A percentile compares a stretch with the other conserved stretches of the same genome.
Conservation (phyloP, 2,888 invertebrate species). For the Diabrotica balteata region DNA sequence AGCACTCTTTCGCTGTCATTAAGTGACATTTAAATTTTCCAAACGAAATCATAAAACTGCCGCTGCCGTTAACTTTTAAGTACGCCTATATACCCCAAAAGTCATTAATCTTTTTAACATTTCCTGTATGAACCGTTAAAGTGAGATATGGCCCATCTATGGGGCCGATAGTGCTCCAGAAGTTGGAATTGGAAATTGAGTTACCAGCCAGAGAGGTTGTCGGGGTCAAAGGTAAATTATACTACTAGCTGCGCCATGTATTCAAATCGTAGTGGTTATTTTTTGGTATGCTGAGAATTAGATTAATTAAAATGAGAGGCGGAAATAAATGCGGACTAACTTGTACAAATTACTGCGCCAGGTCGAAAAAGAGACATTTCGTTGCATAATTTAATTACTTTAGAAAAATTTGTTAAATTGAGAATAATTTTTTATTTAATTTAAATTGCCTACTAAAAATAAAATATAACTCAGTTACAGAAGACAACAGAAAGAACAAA, state of each 20-base stretch:
- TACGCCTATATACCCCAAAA: slow-evolving; percentile 42
- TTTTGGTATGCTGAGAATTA: background rate
- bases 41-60: slow-evolving; percentile 34
- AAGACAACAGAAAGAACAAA: too few species aligned
- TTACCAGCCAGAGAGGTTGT: slow-evolving; percentile 20
- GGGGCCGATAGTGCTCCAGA: slow-evolving; percentile 26
- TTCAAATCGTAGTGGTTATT: background rate
- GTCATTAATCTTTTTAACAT: slow-evolving; percentile 52
- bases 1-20: slow-evolving; percentile 20
- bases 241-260: slow-evolving; percentile 9
- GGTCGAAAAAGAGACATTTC: background rate
- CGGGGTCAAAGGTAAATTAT: slow-evolving; percentile 27
- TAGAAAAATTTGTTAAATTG: too few species aligned
- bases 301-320: slow-evolving; percentile 9
- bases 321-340: background rate
- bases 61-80: slow-evolving; percentile 41
- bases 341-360: slow-evolving; percentile 1
- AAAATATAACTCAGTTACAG: too few species aligned
- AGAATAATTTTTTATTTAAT: too few species aligned
- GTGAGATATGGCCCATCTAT: slow-evolving; percentile 42
- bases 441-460: too few species aligned
- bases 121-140: slow-evolving; percentile 52
- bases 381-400: too few species aligned
- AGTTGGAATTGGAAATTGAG: slow-evolving; percentile 32
- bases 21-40: slow-evolving; percentile 32